phyloP scores from a whole-genome alignment of 1,140 invertebrate species.

The Venustaconcha ellipsiformis region DNA sequence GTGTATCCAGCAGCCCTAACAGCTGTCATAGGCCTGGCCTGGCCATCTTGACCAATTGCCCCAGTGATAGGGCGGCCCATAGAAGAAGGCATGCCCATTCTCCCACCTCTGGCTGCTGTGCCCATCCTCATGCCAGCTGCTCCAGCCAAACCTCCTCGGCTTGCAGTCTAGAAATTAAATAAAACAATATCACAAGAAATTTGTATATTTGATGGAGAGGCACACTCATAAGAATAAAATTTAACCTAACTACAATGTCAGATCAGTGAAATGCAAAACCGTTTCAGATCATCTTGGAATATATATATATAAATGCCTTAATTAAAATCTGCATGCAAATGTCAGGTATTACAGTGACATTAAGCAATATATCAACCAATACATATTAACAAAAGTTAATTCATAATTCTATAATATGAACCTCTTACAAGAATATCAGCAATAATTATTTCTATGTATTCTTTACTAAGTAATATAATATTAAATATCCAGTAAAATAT shows the following conservation, averaged over 20 bases:
- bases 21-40: conserved; percentile 90
- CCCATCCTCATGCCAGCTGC: conserved; percentile 27
- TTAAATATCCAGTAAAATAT: no score
- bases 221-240: background rate
- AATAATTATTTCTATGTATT: no score
- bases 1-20: conserved; percentile 96
- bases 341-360: no score
- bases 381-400: no score
- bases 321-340: no score
- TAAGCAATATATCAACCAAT: no score
- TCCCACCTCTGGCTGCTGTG: conserved; percentile 64
- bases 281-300: conserved; percentile 8
- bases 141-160: conserved; percentile 16
- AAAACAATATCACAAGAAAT: no score
- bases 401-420: no score
- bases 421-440: no score
- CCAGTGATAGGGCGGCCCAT: conserved; percentile 65
- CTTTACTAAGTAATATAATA: no score
- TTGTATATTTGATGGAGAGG: background rate
- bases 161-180: conserved; percentile 14
- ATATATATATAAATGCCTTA: no score
- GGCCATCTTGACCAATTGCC: conserved; percentile 57
- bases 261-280: background rate
- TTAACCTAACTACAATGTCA: background rate
- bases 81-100: conserved; percentile 62